Evolutionary conservation across 2,888 invertebrate genomes (phyloP).

Genomic region (Argyresthia albistria): DNA sequence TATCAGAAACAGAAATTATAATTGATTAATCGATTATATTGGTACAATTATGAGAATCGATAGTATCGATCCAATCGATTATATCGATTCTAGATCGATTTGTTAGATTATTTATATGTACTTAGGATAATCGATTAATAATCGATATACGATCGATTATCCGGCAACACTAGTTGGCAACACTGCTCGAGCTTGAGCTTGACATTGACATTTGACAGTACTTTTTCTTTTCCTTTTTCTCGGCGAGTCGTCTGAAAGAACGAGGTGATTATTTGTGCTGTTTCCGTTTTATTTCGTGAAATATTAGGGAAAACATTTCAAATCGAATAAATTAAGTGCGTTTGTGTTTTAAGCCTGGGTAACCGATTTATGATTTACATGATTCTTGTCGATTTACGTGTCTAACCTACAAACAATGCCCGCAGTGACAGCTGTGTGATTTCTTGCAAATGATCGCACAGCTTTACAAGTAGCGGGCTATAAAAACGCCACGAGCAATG

Average conservation of each 20-base stretch:
- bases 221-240: conserved; percentile 30
- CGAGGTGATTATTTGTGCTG: conserved; percentile 31
- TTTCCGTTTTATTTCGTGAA: conserved; percentile 3
- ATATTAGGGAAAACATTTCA: conserved; percentile 14
- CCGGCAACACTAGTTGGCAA: no score
- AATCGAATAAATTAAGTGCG: conserved; percentile 2
- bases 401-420: conserved; percentile 22
- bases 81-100: no score
- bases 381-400: conserved; percentile 31
- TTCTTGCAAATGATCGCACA: not conserved
- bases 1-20: no score
- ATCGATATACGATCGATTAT: no score
- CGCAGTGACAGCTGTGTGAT: not conserved
- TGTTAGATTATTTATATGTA: no score
- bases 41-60: no score
- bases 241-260: conserved; percentile 40
- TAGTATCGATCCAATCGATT: no score
- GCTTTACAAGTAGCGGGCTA: conserved; percentile 26
- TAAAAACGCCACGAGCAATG: conserved; percentile 32
- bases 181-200: no score
- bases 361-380: conserved; percentile 5
- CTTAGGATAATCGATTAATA: no score
- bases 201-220: not conserved
- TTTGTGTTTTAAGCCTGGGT: conserved; percentile 4
- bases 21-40: no score